Base-by-base conservation (phyloP, 2,797 vertebrate species). In the Pseudomugil tenellus region DNA sequence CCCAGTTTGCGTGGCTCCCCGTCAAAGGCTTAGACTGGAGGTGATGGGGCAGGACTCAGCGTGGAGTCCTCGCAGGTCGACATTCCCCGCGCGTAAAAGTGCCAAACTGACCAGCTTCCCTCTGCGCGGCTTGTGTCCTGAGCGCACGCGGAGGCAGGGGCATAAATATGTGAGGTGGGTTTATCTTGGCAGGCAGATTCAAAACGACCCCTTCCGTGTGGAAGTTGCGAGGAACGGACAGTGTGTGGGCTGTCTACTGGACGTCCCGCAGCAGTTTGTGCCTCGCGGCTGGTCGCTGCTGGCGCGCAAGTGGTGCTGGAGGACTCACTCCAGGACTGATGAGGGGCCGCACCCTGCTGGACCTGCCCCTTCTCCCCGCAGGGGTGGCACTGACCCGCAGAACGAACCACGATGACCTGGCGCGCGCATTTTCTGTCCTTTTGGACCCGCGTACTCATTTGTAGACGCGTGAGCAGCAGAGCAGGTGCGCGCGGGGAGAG, bases 301-400 rank as follows among this genome's bases (percentile, higher is more conserved):
- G 79, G 88, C 86, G 87, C 74, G 71, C n/a, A n/a, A 92, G 83
- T 95, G 94, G 94, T 91, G 95, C 94, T 94, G 92, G 93, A 93
- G 94, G 94, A 93, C 94, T 93, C 92, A 92, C 79, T 72, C 55
- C 70, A 67, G 79, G 26, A 55, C 83, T 83, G 93, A 94, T 92
- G 91, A 94, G 93, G 94, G 95, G 94, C 95, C 94, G 94, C 94
- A 93, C 95, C 95, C 96, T 94, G 91, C 91, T 87, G 91, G 92
- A 85, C 91, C 91, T 90, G 89, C 91, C 90, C 89, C 91, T 85
- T 60, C 89, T 93, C 86, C 81, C 60, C 53, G 63, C 87, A 49
- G 77, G 76, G 78, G 77, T 82, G 82, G 84, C 83, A 79, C 83
- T 31, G 79, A 78, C 76, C 75, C 70, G 61, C 76, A 61, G 69